These are phyloP conservation scores for Drosophila gaucha DNA, from an alignment of 2,888 invertebrate genomes.

Conservation along the genomic window DNA sequence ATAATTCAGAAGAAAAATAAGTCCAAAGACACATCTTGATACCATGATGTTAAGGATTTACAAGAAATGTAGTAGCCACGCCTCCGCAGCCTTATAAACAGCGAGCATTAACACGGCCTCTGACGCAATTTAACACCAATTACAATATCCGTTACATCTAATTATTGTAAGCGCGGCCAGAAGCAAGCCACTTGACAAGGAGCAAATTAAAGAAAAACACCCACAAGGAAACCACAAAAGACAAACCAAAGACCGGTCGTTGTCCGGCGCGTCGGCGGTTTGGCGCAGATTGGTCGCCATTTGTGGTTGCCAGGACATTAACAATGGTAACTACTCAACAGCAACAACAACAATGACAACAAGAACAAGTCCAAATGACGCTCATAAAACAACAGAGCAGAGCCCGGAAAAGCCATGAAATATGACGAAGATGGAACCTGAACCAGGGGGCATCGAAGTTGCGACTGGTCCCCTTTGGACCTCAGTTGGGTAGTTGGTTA, in stretches of 20 bases:
- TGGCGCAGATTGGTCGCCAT: slow-evolving; percentile 68
- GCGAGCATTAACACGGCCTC: slow-evolving; percentile 81
- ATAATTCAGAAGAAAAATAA: background rate
- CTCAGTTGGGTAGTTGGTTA: slow-evolving; percentile 22
- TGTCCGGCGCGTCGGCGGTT: slow-evolving; percentile 14
- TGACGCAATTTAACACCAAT: slow-evolving; percentile 85
- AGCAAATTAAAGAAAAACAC: slow-evolving; percentile 79
- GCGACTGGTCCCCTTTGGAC: slow-evolving; percentile 5
- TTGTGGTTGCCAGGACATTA: slow-evolving; percentile 80
- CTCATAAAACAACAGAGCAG: slow-evolving; percentile 75
- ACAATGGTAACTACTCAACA: slow-evolving; percentile 61
- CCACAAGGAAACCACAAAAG: slow-evolving; percentile 50
- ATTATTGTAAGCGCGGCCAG: slow-evolving; percentile 77
- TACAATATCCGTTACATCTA: slow-evolving; percentile 85
- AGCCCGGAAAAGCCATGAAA: slow-evolving; percentile 66
- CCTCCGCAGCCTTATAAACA: slow-evolving; percentile 39
- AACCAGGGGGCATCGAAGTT: slow-evolving; percentile 37
- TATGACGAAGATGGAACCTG: slow-evolving; percentile 65
- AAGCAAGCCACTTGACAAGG: slow-evolving; percentile 70
- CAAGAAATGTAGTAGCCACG: slow-evolving; percentile 13
- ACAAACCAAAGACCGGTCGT: slow-evolving; percentile 42
- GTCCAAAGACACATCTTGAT: background rate
- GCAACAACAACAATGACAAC: slow-evolving; percentile 22
- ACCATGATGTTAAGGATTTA: background rate
- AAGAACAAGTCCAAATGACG: slow-evolving; percentile 62